Percentiles rank a stretch among this genome's conserved stretches.
These are phyloP conservation scores for Trypoxylon attenuatum DNA, from an alignment of 2,888 invertebrate genomes.

Conservation along the genomic window DNA sequence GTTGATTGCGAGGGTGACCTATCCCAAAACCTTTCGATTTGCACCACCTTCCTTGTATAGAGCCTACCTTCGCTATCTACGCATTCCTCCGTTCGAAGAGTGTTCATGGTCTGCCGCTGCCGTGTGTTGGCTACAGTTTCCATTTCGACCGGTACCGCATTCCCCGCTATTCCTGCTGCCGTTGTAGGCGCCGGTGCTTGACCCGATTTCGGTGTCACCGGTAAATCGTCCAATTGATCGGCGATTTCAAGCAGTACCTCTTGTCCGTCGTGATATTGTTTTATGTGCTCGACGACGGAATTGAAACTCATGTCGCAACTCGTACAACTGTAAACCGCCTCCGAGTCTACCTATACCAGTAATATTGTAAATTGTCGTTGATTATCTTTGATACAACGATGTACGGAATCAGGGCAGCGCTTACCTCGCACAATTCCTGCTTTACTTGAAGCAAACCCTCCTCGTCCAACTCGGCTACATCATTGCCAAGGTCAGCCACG, in stretches of 20 bases:
- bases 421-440: conserved; percentile 64
- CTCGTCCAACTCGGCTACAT: conserved; percentile 57
- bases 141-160: too few species aligned
- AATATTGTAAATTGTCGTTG: neutral
- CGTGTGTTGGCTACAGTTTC: conserved; percentile 46
- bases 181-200: conserved; percentile 27
- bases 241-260: conserved; percentile 81
- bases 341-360: conserved; percentile 53
- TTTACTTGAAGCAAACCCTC: conserved; percentile 60
- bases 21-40: conserved; percentile 79
- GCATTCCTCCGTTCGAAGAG: conserved; percentile 75
- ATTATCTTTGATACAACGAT: too few species aligned
- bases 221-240: conserved; percentile 60
- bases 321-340: conserved; percentile 80
- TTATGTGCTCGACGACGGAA: conserved; percentile 81
- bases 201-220: conserved; percentile 30
- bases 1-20: conserved; percentile 42
- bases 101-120: conserved; percentile 70
- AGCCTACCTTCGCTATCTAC: conserved; percentile 76
- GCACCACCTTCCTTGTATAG: conserved; percentile 77
- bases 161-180: too few species aligned
- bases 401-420: too few species aligned
- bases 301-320: conserved; percentile 81
- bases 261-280: conserved; percentile 81
- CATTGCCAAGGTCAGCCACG: conserved; percentile 58